phyloP scores from a whole-genome alignment of 2,888 invertebrate genomes.

The Eristalis tenax region DNA sequence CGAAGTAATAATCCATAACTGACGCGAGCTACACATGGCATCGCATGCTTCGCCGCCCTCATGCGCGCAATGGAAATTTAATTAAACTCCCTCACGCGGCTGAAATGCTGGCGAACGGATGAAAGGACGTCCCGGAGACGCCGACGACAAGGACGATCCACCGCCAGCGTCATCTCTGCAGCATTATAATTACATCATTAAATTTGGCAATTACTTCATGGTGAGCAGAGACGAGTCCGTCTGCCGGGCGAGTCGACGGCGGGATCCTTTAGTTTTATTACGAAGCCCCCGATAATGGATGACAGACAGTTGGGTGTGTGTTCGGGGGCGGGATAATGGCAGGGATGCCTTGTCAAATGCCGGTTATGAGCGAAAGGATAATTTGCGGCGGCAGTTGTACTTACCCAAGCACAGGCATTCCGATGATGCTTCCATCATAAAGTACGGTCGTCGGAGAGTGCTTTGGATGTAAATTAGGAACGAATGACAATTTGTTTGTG shows the following conservation, averaged over 20 bases:
- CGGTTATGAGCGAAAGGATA: neutral
- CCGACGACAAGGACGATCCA: neutral
- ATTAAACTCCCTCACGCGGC: slow-evolving; percentile 30
- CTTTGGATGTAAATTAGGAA: slow-evolving; percentile 24
- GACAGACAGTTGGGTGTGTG: neutral
- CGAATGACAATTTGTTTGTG: neutral
- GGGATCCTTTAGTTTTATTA: slow-evolving; percentile 48
- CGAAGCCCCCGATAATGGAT: slow-evolving; percentile 26
- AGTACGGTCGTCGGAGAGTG: neutral
- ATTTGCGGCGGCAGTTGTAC: neutral
- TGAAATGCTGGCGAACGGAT: too few relatives aligned
- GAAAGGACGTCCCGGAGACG: neutral
- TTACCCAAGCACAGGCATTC: neutral
- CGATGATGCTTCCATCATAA: neutral
- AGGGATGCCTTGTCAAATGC: neutral
- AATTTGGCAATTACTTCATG: slow-evolving; percentile 64
- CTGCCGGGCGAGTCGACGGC: neutral
- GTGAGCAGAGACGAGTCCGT: slow-evolving; percentile 41
- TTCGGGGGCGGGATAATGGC: neutral
- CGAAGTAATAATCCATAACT: slow-evolving; percentile 41
- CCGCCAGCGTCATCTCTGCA: slow-evolving; percentile 19
- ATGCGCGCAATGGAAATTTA: slow-evolving; percentile 41
- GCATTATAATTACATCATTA: slow-evolving; percentile 66
- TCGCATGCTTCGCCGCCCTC: neutral
- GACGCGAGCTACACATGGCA: slow-evolving; percentile 8